These are phyloP conservation scores for Turdus rufiventris DNA, from an alignment of 2,113 vertebrate genomes.

Conservation along the genomic window DNA sequence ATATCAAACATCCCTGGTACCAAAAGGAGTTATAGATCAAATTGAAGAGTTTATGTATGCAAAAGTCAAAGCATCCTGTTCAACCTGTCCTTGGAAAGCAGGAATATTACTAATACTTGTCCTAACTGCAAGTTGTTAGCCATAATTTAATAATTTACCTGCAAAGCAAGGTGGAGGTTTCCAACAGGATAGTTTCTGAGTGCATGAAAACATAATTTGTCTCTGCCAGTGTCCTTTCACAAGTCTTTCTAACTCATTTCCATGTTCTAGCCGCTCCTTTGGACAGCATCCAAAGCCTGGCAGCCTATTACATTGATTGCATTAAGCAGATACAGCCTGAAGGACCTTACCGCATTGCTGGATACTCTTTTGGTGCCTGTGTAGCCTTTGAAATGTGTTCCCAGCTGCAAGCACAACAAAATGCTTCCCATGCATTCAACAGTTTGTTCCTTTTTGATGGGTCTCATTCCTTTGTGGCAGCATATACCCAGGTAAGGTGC, in stretches of 20 bases:
- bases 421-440: conserved; percentile 73
- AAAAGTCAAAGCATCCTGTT: not conserved
- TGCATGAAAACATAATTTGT: not conserved
- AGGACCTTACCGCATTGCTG: conserved; percentile 90
- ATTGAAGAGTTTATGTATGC: not conserved
- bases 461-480: conserved; percentile 90
- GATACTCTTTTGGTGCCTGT: conserved; percentile 95
- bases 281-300: conserved; percentile 89
- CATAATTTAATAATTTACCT: not conserved
- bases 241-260: not conserved
- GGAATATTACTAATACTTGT: not conserved
- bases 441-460: conserved; percentile 91
- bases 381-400: conserved; percentile 98
- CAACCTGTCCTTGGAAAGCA: not conserved
- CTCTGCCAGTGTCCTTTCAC: not conserved
- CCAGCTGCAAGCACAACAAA: conserved; percentile 84
- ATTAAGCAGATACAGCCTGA: conserved; percentile 86
- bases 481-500: conserved; percentile 87
- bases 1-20: not conserved
- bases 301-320: conserved; percentile 86
- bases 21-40: not conserved
- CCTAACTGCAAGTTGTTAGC: not conserved
- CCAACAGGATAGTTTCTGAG: not conserved
- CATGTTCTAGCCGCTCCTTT: conserved; percentile 82
- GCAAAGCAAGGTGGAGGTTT: not conserved